Evolutionary conservation across 2,797 vertebrate genomes (phyloP).

Genomic region (Takifugu ocellatus): DNA sequence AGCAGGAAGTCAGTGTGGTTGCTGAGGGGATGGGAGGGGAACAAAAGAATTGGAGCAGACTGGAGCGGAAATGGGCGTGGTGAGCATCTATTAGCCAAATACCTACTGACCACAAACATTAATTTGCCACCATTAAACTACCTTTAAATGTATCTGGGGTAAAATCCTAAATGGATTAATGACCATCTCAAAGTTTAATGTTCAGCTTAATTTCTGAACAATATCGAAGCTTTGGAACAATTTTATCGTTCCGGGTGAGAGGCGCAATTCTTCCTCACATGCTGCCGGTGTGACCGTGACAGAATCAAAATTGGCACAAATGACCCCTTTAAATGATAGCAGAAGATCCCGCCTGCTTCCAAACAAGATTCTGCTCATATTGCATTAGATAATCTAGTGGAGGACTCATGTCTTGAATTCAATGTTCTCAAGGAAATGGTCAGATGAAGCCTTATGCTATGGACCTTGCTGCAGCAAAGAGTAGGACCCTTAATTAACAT

Average conservation of each 20-base stretch:
- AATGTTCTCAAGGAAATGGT: too few relatives aligned
- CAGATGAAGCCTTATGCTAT: too few relatives aligned
- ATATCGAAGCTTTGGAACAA: not conserved
- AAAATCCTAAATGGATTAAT: slow-evolving; percentile 11
- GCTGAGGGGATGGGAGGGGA: slow-evolving; percentile 67
- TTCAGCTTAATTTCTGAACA: slow-evolving; percentile 2
- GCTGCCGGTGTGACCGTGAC: slow-evolving; percentile 12
- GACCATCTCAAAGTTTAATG: not conserved
- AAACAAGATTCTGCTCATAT: too few relatives aligned
- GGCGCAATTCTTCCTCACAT: slow-evolving; percentile 6
- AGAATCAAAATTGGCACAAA: slow-evolving; percentile 15
- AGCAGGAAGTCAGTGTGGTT: slow-evolving; percentile 75
- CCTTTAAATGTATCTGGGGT: not conserved
- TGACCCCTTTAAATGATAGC: slow-evolving; percentile 1
- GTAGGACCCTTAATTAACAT: too few relatives aligned
- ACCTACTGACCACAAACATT: slow-evolving; percentile 63
- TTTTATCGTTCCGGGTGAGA: slow-evolving; percentile 7
- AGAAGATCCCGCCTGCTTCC: too few relatives aligned
- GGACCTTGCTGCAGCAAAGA: too few relatives aligned
- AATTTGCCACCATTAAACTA: slow-evolving; percentile 44
- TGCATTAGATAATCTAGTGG: too few relatives aligned
- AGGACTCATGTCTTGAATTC: too few relatives aligned
- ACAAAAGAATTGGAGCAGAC: slow-evolving; percentile 70
- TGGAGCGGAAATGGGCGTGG: slow-evolving; percentile 75
- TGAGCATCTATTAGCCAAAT: slow-evolving; percentile 65